phyloP scores from a whole-genome alignment of 2,113 vertebrate species.

The Oophaga pumilio region DNA sequence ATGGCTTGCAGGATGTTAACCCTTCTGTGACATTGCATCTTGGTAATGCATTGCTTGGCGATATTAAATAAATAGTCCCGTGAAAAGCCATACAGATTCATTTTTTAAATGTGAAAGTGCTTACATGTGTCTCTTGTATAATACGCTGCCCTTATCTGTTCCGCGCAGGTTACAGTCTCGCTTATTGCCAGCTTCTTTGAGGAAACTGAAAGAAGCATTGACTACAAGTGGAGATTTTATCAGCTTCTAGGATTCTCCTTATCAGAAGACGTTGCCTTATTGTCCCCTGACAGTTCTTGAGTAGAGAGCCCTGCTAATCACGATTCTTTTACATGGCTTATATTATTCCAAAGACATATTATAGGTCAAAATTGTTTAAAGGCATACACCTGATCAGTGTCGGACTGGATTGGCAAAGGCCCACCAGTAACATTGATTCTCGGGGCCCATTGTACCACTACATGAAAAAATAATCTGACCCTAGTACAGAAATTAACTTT shows the following conservation, averaged over 20 bases:
- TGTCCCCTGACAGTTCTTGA: constrained; percentile 28
- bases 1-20: constrained; percentile 12
- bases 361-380: constrained; percentile 10
- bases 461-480: no score
- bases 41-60: neutral
- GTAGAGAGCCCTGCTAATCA: constrained; percentile 23
- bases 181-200: constrained; percentile 25
- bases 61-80: constrained; percentile 11
- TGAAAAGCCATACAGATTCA: neutral
- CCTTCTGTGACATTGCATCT: neutral
- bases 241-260: constrained; percentile 12
- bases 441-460: no score
- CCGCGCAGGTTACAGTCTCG: constrained; percentile 28
- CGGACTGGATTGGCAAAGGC: no score
- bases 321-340: neutral
- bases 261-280: constrained; percentile 22
- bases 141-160: constrained; percentile 11
- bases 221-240: constrained; percentile 29
- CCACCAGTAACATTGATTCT: no score
- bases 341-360: constrained; percentile 4
- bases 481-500: no score
- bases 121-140: constrained; percentile 30
- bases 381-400: neutral
- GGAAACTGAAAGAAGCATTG: constrained; percentile 9
- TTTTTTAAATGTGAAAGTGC: constrained; percentile 25